These are phyloP conservation scores for Trileptium ribeirensis DNA, from an alignment of 2,888 invertebrate species.

Conservation along the genomic window DNA sequence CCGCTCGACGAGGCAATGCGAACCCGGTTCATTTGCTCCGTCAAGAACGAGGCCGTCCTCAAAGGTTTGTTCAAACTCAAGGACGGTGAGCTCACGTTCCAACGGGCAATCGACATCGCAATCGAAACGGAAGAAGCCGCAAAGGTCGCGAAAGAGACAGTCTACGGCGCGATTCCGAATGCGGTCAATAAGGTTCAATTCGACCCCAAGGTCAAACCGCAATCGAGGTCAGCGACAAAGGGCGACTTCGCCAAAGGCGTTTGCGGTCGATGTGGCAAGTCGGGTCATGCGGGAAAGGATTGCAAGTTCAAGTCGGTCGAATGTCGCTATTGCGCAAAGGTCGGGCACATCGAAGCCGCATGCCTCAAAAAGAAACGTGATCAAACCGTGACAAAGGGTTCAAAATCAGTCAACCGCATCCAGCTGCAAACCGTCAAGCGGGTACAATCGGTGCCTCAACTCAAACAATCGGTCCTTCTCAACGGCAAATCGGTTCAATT, in stretches of 20 bases:
- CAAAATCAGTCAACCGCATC: background rate
- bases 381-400: background rate
- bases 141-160: background rate
- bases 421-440: background rate
- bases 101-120: background rate
- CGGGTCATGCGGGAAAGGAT: background rate
- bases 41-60: background rate
- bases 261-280: background rate
- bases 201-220: background rate
- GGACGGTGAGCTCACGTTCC: background rate
- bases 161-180: background rate
- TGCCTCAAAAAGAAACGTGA: background rate
- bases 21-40: background rate
- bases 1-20: background rate
- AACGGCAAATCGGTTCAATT: background rate
- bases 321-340: background rate
- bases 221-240: background rate
- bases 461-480: background rate
- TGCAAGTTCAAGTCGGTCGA: background rate
- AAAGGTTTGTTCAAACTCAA: background rate
- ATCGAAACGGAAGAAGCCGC: background rate
- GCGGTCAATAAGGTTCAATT: background rate
- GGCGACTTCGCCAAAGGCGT: background rate
- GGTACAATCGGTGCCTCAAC: background rate
- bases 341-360: background rate